phyloP scores from a whole-genome alignment of 1,140 invertebrate genomes.

The Hycleus cichorii region DNA sequence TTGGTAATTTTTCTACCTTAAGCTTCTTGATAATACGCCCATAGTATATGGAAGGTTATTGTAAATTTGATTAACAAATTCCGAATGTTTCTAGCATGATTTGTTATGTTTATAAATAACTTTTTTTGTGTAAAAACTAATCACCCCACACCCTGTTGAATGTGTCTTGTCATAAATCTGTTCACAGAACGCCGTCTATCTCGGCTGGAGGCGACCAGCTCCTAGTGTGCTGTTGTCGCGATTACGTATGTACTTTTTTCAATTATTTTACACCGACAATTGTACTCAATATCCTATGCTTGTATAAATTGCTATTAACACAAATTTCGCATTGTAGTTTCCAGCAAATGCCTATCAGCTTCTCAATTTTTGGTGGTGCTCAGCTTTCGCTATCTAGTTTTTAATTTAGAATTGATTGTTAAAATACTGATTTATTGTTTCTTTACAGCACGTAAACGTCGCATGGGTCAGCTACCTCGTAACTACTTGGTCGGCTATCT shows the following conservation, averaged over 20 bases:
- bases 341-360: slow-evolving; percentile 3
- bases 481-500: slow-evolving; percentile 35
- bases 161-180: slow-evolving; percentile 15
- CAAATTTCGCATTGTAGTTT: background rate
- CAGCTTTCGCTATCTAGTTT: background rate
- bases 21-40: too few species aligned
- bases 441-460: slow-evolving; percentile 31
- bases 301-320: background rate
- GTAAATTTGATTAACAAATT: too few species aligned
- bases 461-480: slow-evolving; percentile 27
- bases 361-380: slow-evolving; percentile 1
- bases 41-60: too few species aligned
- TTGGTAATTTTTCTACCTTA: too few species aligned
- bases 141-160: too few species aligned
- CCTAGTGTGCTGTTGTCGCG: slow-evolving; percentile 34
- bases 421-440: background rate
- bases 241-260: slow-evolving; percentile 33
- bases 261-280: background rate
- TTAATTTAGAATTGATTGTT: background rate
- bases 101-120: too few species aligned
- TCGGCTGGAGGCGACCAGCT: slow-evolving; percentile 42
- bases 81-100: too few species aligned
- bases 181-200: slow-evolving; percentile 44
- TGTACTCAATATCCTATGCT: background rate
- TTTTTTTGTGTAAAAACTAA: too few species aligned